Percentiles rank a stretch among this genome's conserved stretches.
These are phyloP conservation scores for Athalia circularis DNA, from an alignment of 2,888 invertebrate genomes.

Conservation along the genomic window DNA sequence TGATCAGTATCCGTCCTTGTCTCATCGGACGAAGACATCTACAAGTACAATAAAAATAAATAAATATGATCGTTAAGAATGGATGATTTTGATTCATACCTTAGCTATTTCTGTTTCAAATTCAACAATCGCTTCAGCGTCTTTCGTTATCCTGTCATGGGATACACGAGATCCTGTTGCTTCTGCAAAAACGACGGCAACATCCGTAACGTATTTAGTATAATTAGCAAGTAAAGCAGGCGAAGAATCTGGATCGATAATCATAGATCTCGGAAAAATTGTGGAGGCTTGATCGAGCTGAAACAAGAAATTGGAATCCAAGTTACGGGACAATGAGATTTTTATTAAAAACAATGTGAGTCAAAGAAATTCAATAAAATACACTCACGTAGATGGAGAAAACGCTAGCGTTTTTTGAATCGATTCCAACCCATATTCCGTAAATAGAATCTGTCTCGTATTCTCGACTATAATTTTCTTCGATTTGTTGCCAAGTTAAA, in stretches of 20 bases:
- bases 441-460: constrained; percentile 20
- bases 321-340: too few species aligned
- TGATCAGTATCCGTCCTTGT: constrained; percentile 38
- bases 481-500: constrained; percentile 42
- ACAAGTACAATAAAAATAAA: background rate
- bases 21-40: constrained; percentile 35
- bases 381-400: constrained; percentile 28
- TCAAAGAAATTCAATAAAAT: too few species aligned
- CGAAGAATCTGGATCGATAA: constrained; percentile 1
- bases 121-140: constrained; percentile 73
- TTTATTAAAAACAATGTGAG: background rate
- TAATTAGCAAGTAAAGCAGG: constrained; percentile 44
- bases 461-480: constrained; percentile 28
- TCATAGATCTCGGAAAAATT: constrained; percentile 19
- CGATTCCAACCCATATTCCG: constrained; percentile 11
- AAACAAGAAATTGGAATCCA: too few species aligned
- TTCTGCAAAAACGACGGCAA: constrained; percentile 54
- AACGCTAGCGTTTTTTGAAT: constrained; percentile 38
- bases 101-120: constrained; percentile 76
- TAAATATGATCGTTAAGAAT: background rate
- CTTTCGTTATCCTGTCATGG: constrained; percentile 50
- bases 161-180: constrained; percentile 51
- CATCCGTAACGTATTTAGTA: constrained; percentile 50
- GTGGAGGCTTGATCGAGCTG: constrained; percentile 41
- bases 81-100: constrained; percentile 63